phyloP scores from a whole-genome alignment of 1,140 invertebrate genomes.

The Drosophila kepulauana region DNA sequence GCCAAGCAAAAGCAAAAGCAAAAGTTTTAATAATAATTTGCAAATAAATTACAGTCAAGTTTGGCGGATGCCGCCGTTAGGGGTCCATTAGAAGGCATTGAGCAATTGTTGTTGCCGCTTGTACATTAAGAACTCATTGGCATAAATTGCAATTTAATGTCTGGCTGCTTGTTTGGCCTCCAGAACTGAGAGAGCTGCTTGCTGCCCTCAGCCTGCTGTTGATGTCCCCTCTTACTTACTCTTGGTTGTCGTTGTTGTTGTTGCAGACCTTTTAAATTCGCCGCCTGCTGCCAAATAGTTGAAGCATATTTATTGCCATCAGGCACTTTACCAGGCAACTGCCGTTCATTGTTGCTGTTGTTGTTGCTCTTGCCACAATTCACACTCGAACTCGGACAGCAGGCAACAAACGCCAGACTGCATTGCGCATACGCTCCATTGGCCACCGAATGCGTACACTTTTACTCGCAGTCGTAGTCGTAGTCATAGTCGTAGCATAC shows the following conservation, averaged over 20 bases:
- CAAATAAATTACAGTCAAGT: conserved; percentile 82
- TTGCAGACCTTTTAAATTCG: conserved; percentile 70
- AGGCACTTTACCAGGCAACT: conserved; percentile 25
- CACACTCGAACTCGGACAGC: conserved; percentile 30
- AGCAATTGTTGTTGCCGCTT: conserved; percentile 44
- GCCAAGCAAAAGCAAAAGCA: conserved; percentile 40
- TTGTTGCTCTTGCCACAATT: conserved; percentile 63
- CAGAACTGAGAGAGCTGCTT: conserved; percentile 6
- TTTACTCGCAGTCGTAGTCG: conserved; percentile 5
- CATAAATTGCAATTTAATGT: conserved; percentile 84
- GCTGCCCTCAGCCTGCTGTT: neutral
- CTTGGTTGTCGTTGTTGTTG: conserved; percentile 40
- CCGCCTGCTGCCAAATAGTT: conserved; percentile 77
- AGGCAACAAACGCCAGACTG: conserved; percentile 40
- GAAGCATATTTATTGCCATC: conserved; percentile 81
- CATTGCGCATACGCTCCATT: conserved; percentile 76
- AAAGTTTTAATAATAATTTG: conserved; percentile 84
- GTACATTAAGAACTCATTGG: conserved; percentile 84
- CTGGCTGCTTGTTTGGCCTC: conserved; percentile 57
- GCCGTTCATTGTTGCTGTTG: conserved; percentile 34
- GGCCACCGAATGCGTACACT: conserved; percentile 9
- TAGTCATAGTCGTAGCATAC: conserved; percentile 42
- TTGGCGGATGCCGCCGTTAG: conserved; percentile 57
- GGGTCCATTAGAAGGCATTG: conserved; percentile 55
- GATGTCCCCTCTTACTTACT: neutral